Evolutionary conservation across 2,888 invertebrate genomes (phyloP).

Genomic region (Hyalella azteca): DNA sequence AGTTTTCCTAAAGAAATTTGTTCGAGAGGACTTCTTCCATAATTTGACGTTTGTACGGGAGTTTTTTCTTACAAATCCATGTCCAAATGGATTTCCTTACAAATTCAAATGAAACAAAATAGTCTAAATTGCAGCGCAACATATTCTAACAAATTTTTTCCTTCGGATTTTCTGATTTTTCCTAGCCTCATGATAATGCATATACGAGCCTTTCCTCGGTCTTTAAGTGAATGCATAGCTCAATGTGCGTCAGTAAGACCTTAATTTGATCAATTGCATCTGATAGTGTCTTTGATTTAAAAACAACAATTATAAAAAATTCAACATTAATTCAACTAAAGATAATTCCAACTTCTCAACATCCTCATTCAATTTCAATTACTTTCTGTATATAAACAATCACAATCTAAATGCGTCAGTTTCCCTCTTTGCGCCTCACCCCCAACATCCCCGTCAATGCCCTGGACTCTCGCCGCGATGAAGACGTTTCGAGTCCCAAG

Average conservation of each 20-base stretch:
- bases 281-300: too few relatives aligned
- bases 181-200: too few relatives aligned
- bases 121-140: neutral
- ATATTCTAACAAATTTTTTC: too few relatives aligned
- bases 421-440: neutral
- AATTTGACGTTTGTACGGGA: neutral
- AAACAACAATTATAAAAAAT: too few relatives aligned
- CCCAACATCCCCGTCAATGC: neutral
- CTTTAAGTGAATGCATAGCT: too few relatives aligned
- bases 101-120: neutral
- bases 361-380: neutral
- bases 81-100: neutral
- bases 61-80: neutral
- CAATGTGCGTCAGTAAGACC: too few relatives aligned
- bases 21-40: neutral
- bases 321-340: neutral
- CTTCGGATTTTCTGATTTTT: too few relatives aligned
- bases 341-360: neutral
- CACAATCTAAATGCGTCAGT: neutral
- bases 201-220: too few relatives aligned
- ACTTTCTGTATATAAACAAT: neutral
- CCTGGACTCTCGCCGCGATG: neutral
- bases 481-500: neutral
- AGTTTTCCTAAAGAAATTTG: neutral
- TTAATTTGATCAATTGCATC: too few relatives aligned